These are phyloP conservation scores for Scatophagus argus DNA, from an alignment of 2,113 vertebrate genomes.

Conservation along the genomic window DNA sequence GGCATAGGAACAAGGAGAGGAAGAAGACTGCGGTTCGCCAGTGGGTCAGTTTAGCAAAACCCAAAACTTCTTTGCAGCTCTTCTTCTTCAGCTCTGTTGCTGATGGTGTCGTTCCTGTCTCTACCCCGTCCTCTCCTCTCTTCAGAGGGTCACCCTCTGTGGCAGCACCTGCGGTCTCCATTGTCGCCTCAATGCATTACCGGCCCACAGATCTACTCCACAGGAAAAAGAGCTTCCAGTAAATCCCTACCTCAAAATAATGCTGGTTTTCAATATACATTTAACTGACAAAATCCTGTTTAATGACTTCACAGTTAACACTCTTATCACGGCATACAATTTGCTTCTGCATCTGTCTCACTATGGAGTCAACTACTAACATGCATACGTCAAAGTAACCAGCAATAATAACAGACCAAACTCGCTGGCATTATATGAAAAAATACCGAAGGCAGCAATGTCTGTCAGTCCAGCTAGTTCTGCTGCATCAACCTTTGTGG, in stretches of 20 bases:
- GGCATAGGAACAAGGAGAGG: slow-evolving; percentile 89
- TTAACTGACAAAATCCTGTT: neutral
- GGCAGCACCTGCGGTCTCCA: slow-evolving; percentile 83
- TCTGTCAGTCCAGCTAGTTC: slow-evolving; percentile 55
- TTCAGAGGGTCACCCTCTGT: slow-evolving; percentile 91
- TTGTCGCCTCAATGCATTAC: slow-evolving; percentile 67
- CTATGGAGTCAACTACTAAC: neutral
- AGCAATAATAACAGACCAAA: slow-evolving; percentile 2
- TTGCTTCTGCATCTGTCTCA: neutral
- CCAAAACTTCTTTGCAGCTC: slow-evolving; percentile 59
- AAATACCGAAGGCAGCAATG: slow-evolving; percentile 43
- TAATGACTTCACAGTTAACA: neutral
- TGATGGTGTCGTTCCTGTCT: slow-evolving; percentile 56
- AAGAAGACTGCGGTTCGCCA: slow-evolving; percentile 91
- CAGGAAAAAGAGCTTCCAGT: neutral
- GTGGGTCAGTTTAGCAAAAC: slow-evolving; percentile 82
- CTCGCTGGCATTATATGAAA: slow-evolving; percentile 23
- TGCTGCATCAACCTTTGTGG: slow-evolving; percentile 59
- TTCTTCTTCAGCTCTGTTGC: slow-evolving; percentile 63
- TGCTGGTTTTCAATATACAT: neutral
- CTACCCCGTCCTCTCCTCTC: slow-evolving; percentile 79
- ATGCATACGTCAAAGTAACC: slow-evolving; percentile 4
- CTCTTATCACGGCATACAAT: neutral
- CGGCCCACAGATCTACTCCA: slow-evolving; percentile 16
- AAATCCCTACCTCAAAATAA: neutral